Percentiles rank a stretch among this genome's conserved stretches.
Evolutionary conservation across 2,797 vertebrate genomes (phyloP).

Genomic region (Hippoglossus hippoglossus): DNA sequence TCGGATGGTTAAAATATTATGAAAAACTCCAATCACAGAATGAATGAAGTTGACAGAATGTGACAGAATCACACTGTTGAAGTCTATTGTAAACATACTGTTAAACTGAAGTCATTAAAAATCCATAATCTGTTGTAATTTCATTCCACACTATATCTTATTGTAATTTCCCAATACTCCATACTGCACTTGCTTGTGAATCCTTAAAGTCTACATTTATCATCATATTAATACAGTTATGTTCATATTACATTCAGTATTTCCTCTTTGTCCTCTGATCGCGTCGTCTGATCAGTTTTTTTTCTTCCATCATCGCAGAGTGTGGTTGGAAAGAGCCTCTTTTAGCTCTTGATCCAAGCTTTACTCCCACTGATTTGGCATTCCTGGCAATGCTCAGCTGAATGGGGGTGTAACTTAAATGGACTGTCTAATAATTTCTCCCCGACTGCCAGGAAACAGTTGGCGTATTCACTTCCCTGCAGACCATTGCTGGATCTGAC

Average conservation of each 20-base stretch:
- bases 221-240: too few relatives aligned
- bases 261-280: constrained; percentile 24
- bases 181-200: constrained; percentile 1
- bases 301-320: constrained; percentile 49
- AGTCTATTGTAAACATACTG: too few relatives aligned
- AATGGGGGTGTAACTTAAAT: constrained; percentile 76
- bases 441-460: constrained; percentile 73
- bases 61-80: too few relatives aligned
- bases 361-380: constrained; percentile 71
- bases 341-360: constrained; percentile 69
- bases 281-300: background rate
- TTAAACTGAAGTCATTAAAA: too few relatives aligned
- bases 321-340: constrained; percentile 50
- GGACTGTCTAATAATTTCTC: constrained; percentile 73
- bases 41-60: too few relatives aligned
- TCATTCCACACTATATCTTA: background rate
- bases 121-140: background rate
- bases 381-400: constrained; percentile 53
- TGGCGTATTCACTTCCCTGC: constrained; percentile 62
- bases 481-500: constrained; percentile 55
- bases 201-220: background rate
- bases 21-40: too few relatives aligned
- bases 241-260: constrained; percentile 34
- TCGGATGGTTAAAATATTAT: too few relatives aligned
- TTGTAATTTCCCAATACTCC: background rate